Evolutionary conservation across 2,888 invertebrate species (phyloP).

Genomic region (Alcis repandata): DNA sequence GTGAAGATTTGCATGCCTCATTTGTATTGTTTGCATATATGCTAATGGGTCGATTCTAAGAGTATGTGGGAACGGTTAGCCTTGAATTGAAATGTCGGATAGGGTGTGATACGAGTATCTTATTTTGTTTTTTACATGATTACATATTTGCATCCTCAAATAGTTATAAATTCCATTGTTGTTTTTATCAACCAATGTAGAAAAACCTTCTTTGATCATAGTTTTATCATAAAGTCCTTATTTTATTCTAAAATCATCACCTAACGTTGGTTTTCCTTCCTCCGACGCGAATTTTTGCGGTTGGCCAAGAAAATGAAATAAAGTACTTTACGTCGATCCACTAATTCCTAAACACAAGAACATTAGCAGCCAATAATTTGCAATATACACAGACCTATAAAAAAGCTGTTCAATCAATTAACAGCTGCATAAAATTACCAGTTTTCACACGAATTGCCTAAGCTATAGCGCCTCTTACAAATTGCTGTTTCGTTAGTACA

Average conservation of each 20-base stretch:
- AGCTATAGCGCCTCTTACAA: slow-evolving; percentile 9
- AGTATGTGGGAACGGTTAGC: background rate
- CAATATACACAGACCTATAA: slow-evolving; percentile 9
- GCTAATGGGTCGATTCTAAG: slow-evolving; percentile 4
- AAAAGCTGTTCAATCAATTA: slow-evolving; percentile 26
- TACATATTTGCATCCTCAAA: too few species aligned
- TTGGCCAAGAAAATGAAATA: background rate
- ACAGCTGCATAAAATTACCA: slow-evolving; percentile 14
- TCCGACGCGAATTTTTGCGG: background rate
- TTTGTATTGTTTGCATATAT: slow-evolving; percentile 8
- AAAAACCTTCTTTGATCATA: too few species aligned
- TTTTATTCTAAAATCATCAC: background rate
- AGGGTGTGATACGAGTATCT: too few species aligned
- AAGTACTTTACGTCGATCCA: background rate
- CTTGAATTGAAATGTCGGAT: background rate
- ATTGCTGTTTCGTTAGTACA: slow-evolving; percentile 11
- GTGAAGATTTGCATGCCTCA: slow-evolving; percentile 10
- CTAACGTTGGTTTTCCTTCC: too few species aligned
- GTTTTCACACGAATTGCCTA: slow-evolving; percentile 25
- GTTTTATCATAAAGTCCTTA: background rate
- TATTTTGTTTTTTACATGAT: too few species aligned
- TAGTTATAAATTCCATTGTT: too few species aligned
- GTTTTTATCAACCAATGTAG: too few species aligned
- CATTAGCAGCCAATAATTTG: slow-evolving; percentile 9
- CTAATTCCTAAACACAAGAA: slow-evolving; percentile 5